phyloP scores from a whole-genome alignment of 1,140 invertebrate species.

The Kradibia gibbosae region DNA sequence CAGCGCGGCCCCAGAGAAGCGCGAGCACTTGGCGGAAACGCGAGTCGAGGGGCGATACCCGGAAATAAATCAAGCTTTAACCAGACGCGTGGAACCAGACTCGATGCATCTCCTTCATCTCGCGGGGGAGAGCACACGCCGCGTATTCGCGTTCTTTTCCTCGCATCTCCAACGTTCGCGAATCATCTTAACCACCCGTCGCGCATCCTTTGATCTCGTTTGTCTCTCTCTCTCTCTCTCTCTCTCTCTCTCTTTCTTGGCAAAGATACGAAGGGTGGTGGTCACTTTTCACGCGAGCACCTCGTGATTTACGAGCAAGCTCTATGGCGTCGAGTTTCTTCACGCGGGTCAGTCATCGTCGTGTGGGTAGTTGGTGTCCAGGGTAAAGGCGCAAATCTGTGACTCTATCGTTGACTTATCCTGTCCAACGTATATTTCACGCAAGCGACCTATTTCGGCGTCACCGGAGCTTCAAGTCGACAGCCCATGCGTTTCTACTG shows the following conservation, averaged over 20 bases:
- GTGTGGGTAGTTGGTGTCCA: too few relatives aligned
- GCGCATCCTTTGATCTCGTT: constrained; percentile 48
- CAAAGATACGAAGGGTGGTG: not conserved
- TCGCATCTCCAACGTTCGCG: constrained; percentile 29
- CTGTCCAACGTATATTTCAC: constrained; percentile 47
- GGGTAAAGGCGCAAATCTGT: too few relatives aligned
- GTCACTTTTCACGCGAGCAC: constrained; percentile 33
- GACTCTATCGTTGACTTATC: constrained; percentile 30
- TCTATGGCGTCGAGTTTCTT: constrained; percentile 5
- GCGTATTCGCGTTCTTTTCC: constrained; percentile 23
- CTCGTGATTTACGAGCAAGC: constrained; percentile 50
- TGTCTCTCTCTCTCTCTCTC: not conserved
- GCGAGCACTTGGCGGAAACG: not conserved
- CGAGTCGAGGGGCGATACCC: constrained; percentile 47
- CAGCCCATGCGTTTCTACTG: too few relatives aligned
- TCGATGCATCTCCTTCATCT: not conserved
- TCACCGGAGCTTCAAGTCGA: too few relatives aligned
- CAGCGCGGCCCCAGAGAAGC: not conserved
- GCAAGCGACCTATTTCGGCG: too few relatives aligned
- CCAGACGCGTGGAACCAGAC: constrained; percentile 52
- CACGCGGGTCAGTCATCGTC: not conserved
- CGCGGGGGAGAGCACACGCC: constrained; percentile 7
- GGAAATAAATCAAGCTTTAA: constrained; percentile 60
- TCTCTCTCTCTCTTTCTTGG: not conserved
- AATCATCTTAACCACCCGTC: constrained; percentile 38